A percentile compares a stretch with the other conserved stretches of the same genome.
Conservation (phyloP, 2,888 invertebrate genomes). For the Scelioninae gen. 2 region DNA sequence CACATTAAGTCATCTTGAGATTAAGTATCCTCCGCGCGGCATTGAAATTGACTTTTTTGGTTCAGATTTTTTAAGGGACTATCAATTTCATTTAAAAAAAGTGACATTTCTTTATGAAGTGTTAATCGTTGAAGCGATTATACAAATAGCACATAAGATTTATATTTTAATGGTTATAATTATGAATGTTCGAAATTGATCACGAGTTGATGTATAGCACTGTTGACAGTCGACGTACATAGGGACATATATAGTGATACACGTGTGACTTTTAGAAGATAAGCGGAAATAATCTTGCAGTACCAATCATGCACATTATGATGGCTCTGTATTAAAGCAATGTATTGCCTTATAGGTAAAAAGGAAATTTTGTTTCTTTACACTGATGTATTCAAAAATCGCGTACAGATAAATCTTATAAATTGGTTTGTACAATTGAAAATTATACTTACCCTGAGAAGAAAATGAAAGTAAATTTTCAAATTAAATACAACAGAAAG, state of each 20-base stretch:
- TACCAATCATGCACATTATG: conserved; percentile 50
- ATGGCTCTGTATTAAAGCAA: neutral
- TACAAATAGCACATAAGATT: neutral
- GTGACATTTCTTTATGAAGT: neutral
- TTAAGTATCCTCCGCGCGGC: conserved; percentile 28
- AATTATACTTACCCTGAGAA: too few relatives aligned
- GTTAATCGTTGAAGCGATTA: conserved; percentile 4
- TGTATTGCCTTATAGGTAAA: neutral
- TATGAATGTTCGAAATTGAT: conserved; percentile 18
- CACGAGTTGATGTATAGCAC: conserved; percentile 1
- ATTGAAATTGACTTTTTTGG: conserved; percentile 29
- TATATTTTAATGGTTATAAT: conserved; percentile 4
- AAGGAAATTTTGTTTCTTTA: too few relatives aligned
- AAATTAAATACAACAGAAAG: too few relatives aligned
- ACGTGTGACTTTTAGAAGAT: neutral
- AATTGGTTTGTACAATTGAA: too few relatives aligned
- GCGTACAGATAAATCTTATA: too few relatives aligned
- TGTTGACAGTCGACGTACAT: conserved; percentile 11
- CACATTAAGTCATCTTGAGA: conserved; percentile 66
- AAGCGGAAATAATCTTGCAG: conserved; percentile 6
- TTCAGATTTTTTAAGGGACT: neutral
- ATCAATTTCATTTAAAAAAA: neutral
- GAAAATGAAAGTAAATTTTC: too few relatives aligned
- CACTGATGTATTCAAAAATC: too few relatives aligned
- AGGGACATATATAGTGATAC: conserved; percentile 17